A percentile compares a stretch with the other conserved stretches of the same genome.
Evolutionary conservation across 1,140 invertebrate genomes (phyloP).

Genomic region (Periplaneta americana): DNA sequence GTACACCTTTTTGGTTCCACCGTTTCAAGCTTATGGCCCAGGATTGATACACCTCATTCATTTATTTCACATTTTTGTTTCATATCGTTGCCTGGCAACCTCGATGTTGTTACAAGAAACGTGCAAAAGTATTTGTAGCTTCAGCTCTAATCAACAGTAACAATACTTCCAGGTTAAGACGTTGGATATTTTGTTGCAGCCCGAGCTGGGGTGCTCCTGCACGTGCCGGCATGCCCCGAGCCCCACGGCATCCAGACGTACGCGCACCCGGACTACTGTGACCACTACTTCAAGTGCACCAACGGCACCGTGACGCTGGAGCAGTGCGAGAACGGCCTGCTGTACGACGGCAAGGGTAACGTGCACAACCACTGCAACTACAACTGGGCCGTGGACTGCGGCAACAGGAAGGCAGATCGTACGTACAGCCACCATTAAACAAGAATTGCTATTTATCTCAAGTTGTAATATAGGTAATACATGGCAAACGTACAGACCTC

Average conservation of each 20-base stretch:
- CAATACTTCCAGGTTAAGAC: background rate
- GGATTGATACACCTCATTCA: no score
- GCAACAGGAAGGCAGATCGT: conserved; percentile 75
- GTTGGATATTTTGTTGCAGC: background rate
- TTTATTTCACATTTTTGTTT: no score
- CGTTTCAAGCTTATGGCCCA: no score
- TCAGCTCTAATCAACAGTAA: no score
- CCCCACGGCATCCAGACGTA: conserved; percentile 68
- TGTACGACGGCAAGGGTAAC: conserved; percentile 83
- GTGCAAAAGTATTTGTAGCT: no score
- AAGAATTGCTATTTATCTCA: no score
- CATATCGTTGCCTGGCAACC: no score
- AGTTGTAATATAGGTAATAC: no score
- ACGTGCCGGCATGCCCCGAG: conserved; percentile 52
- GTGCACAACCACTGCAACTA: conserved; percentile 92
- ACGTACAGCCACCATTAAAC: no score
- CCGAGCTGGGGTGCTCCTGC: background rate
- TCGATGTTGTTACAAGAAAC: no score
- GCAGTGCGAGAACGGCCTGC: conserved; percentile 84
- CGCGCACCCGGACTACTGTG: conserved; percentile 76
- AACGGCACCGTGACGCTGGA: conserved; percentile 87
- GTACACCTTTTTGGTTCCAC: no score
- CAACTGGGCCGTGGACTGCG: conserved; percentile 86
- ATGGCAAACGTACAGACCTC: no score
- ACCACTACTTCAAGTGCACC: conserved; percentile 83